These are phyloP conservation scores for Andrena dorsata DNA, from an alignment of 2,888 invertebrate species.

Conservation along the genomic window DNA sequence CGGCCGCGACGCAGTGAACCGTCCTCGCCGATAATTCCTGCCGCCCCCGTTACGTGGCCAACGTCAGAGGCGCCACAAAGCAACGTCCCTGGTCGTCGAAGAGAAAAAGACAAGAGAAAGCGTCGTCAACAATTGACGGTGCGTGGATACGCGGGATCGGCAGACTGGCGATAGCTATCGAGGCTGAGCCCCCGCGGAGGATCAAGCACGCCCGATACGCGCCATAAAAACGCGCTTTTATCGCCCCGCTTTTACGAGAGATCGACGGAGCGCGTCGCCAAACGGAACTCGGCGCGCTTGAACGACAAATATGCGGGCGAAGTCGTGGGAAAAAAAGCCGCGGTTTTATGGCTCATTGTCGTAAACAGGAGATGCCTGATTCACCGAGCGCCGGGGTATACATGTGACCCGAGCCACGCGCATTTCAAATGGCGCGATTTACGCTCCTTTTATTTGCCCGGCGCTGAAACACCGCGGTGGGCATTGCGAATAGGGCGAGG, in stretches of 20 bases:
- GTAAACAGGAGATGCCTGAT: slow-evolving; percentile 64
- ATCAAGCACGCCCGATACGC: neutral
- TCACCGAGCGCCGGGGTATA: slow-evolving; percentile 43
- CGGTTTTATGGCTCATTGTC: slow-evolving; percentile 63
- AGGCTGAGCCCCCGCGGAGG: neutral
- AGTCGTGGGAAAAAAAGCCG: slow-evolving; percentile 14
- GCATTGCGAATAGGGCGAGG: neutral
- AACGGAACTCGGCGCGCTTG: slow-evolving; percentile 14
- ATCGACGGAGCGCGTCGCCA: neutral
- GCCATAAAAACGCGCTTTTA: slow-evolving; percentile 3
- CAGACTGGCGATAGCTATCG: neutral
- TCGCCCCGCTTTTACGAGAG: slow-evolving; percentile 12
- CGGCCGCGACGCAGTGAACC: neutral
- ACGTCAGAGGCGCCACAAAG: neutral
- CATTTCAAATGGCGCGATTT: slow-evolving; percentile 47
- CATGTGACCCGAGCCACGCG: slow-evolving; percentile 10
- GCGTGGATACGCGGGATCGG: neutral
- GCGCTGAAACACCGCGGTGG: neutral
- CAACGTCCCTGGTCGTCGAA: neutral
- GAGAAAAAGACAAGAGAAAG: neutral
- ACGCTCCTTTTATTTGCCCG: slow-evolving; percentile 36
- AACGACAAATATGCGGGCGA: slow-evolving; percentile 51
- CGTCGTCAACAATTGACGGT: neutral
- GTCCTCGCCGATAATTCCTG: neutral
- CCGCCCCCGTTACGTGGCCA: neutral